A percentile compares a stretch with the other conserved stretches of the same genome.
phyloP scores from a whole-genome alignment of 2,888 invertebrate species.

The Lasioglossum pauxillum region DNA sequence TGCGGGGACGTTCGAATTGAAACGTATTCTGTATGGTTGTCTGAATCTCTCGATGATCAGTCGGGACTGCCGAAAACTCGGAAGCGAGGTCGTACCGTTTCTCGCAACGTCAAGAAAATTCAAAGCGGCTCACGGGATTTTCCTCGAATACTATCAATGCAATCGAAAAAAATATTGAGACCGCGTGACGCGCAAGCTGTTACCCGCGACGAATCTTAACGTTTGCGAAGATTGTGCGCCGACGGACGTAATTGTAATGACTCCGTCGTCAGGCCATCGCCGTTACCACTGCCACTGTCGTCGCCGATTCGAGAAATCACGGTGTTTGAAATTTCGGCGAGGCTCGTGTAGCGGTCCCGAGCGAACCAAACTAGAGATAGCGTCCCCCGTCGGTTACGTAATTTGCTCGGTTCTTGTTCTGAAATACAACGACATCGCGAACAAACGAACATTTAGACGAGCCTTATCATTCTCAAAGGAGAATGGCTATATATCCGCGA shows the following conservation, averaged over 20 bases:
- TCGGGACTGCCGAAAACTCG: not conserved
- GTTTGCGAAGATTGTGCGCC: not conserved
- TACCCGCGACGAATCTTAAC: not conserved
- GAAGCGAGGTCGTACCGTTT: not conserved
- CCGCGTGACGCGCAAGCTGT: not conserved
- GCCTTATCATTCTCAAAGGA: constrained; percentile 72
- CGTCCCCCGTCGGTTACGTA: constrained; percentile 66
- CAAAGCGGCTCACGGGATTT: not conserved
- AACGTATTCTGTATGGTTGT: no score
- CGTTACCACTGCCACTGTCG: not conserved
- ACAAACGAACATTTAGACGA: constrained; percentile 58
- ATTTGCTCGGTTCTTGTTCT: constrained; percentile 69
- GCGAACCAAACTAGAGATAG: constrained; percentile 64
- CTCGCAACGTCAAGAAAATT: not conserved
- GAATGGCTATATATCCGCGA: constrained; percentile 76
- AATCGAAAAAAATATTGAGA: not conserved
- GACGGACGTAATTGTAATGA: not conserved
- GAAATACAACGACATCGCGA: constrained; percentile 60
- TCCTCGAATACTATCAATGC: not conserved
- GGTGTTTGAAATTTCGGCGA: constrained; percentile 50
- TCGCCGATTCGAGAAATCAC: constrained; percentile 28
- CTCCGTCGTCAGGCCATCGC: not conserved
- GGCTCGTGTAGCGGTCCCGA: constrained; percentile 47
- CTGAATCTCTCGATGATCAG: no score
- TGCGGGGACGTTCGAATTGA: not conserved